Evolutionary conservation across 2,888 invertebrate species (phyloP), one percentile per base, ranked within the genome.

Genomic region (Arenicola marina): DNA sequence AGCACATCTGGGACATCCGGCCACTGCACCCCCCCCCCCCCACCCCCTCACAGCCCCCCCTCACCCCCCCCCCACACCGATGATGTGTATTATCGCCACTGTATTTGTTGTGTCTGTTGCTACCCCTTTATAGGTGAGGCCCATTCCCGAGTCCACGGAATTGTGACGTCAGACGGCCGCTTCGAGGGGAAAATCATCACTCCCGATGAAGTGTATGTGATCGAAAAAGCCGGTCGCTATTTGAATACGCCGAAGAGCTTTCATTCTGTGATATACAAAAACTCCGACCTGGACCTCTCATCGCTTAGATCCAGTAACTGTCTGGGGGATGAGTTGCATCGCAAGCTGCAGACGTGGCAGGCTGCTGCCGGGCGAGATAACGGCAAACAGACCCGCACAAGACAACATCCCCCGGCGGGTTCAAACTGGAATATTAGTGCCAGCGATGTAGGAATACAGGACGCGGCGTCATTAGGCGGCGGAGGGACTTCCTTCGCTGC

Each of bases 221-320:
- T 98, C 76, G 98, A 98, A 86, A 91, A 91, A 86, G 90, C 95
- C 72, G 89, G 90, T 78, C 90, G 92, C 83, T 95, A 96, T 86
- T 93, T 95, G 85, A 46, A 34, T 21, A 81, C 82, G 60, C 87
- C 88, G 73, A 85, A 86, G 78, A 89, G 89, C 76, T 92, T 89
- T 75, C 92, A 96, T 87, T 95, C 95, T 68, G 89, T 97, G 80
- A 95, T 97, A 83, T 96, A 96, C 86, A 90, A 90, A 79, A 93
- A 93, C 76, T 88, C 89, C 73, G 92, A 95, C 85, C 92, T 96
- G 92, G 57, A 86, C 86, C 62, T 86, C 88, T 68, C 70, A 24
- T 29, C 68, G 53, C 55, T 73, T 60, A 45, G 54, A 28, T n/a
- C 63, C 59, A 56, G 67, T 51, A 57, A 71, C 58, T 71, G 78